A percentile compares a stretch with the other conserved stretches of the same genome.
Conservation (phyloP, 2,113 vertebrate genomes). For the Pseudopodoces humilis region DNA sequence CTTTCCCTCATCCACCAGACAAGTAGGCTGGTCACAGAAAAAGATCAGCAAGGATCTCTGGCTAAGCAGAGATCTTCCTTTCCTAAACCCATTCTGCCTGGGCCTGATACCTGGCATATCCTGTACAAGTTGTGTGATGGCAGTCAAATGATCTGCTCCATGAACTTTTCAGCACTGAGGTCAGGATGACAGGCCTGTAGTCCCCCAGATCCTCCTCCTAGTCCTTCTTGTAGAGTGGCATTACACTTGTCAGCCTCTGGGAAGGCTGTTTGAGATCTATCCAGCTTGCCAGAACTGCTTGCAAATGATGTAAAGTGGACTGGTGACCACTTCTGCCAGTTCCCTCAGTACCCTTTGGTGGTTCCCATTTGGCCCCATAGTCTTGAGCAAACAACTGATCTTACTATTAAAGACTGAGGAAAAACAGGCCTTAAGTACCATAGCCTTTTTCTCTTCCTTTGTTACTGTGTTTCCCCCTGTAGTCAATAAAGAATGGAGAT, state of each 20-base stretch:
- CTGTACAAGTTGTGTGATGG: background rate
- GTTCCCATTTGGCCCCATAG: background rate
- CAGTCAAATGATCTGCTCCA: background rate
- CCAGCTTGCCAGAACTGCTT: background rate
- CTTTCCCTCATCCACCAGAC: background rate
- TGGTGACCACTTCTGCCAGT: background rate
- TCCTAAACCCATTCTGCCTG: background rate
- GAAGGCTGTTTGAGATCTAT: background rate
- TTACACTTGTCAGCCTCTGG: background rate
- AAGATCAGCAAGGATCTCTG: background rate
- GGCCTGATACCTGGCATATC: rapidly evolving
- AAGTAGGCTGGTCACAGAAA: background rate
- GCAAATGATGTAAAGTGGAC: background rate
- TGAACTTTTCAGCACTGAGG: background rate
- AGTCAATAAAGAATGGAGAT: background rate
- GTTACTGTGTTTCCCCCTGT: background rate
- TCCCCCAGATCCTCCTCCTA: background rate
- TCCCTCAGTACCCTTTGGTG: background rate
- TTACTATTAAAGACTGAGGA: background rate
- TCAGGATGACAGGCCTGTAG: background rate
- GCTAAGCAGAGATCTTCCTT: background rate
- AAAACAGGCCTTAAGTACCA: background rate
- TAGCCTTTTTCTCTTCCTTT: background rate
- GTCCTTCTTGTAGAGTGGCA: background rate
- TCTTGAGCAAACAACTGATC: background rate